Conservation (phyloP, 2,797 vertebrate species). For the Aselliscus stoliczkanus region DNA sequence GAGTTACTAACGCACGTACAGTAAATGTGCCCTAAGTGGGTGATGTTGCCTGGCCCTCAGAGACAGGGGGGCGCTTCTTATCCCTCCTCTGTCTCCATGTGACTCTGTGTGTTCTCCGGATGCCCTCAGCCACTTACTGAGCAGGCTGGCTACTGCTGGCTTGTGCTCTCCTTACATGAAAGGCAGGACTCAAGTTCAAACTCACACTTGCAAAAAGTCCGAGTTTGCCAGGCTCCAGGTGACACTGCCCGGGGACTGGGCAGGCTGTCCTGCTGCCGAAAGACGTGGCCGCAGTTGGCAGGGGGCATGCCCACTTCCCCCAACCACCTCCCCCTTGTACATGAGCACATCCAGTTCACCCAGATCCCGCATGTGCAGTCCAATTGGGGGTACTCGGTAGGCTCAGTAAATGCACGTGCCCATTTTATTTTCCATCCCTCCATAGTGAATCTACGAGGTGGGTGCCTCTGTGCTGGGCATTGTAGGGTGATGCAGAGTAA, state of each 20-base stretch:
- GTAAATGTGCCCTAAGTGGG: neutral
- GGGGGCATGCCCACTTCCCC: neutral
- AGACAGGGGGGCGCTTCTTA: neutral
- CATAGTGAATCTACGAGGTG: neutral
- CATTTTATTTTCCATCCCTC: neutral
- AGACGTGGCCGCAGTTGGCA: neutral
- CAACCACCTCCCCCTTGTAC: neutral
- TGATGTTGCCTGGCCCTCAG: neutral
- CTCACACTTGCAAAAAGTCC: neutral
- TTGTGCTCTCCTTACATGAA: neutral
- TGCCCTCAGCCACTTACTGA: neutral
- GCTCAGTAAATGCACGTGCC: neutral
- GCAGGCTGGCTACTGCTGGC: neutral
- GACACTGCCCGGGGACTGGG: neutral
- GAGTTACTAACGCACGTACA: neutral
- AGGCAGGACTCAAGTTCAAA: neutral
- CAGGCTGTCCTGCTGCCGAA: neutral
- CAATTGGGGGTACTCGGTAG: fast-evolving
- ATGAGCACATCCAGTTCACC: neutral
- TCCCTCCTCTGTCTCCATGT: neutral
- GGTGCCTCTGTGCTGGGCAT: neutral
- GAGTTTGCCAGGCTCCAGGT: neutral
- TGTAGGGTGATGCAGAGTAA: neutral
- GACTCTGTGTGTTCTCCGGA: neutral
- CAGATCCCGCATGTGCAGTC: neutral